Evolutionary conservation across 2,113 vertebrate genomes (phyloP), one percentile per base, ranked within the genome.

Genomic region (Oreotrochilus melanogaster): DNA sequence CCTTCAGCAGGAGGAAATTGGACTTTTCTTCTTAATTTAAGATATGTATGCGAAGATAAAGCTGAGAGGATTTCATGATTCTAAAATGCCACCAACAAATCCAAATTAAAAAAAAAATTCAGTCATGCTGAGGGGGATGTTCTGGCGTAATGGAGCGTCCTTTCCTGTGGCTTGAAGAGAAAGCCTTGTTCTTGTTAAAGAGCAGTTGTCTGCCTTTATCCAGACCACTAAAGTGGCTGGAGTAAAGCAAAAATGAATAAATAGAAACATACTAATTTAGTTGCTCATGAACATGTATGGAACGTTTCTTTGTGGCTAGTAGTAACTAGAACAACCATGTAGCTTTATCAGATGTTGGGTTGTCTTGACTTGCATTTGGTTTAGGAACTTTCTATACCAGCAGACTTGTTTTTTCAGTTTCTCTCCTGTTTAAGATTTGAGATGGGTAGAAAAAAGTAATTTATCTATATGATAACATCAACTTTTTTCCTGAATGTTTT

Each of bases 141-240:
- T 73, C 45, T 90, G 54, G 50, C 4, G 1, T 81, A 19, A 14
- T 53, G 66, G 70, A 89, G 61, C 3, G 4, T 82, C 10, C 50
- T 94, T 92, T 96, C 30, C 88, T 94, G 86, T 90, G 64, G 50
- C 70, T 85, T 84, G n/a, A 91, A 75, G 70, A 94, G 71, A 88
- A 89, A 42, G 35, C 31, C 24, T 66, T 79, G 70, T 23, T 88
- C n/a, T 76, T 85, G 22, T 50, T 69, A 14, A 75, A 79, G 61
- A 93, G n/a, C 62, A 76, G 58, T 86, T 57, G 60, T n/a, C 13
- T 79, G 71, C 47, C 95, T 94, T 69, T 65, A 71, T 85, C 81
- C 66, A 79, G 82, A 82, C 92, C 71, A 11, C 58, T 86, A 14
- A 72, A 85, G 53, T 73, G 58, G 31, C 82, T 92, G 58, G 78